A percentile compares a stretch with the other conserved stretches of the same genome.
Evolutionary conservation across 1,140 invertebrate genomes (phyloP).

Genomic region (Octopus bimaculoides): DNA sequence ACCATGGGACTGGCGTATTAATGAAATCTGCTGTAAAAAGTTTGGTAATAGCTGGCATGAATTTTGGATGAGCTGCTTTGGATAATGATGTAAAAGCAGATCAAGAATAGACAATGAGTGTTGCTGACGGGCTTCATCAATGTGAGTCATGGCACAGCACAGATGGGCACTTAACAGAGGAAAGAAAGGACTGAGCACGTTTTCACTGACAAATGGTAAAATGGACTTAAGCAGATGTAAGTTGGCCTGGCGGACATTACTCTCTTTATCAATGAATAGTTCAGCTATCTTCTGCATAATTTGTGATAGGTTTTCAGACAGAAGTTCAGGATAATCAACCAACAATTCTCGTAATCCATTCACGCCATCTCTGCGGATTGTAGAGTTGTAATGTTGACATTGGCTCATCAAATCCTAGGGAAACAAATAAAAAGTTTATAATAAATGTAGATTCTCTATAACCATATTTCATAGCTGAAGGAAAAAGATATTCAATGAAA

Average conservation of each 20-base stretch:
- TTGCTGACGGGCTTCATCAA: constrained; percentile 74
- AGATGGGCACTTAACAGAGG: constrained; percentile 74
- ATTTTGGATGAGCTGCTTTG: constrained; percentile 64
- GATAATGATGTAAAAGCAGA: constrained; percentile 63
- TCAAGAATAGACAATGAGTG: constrained; percentile 77
- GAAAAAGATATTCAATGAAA: too few relatives aligned
- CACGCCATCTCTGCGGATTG: constrained; percentile 69
- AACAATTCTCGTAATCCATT: constrained; percentile 72
- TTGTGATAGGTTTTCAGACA: constrained; percentile 66
- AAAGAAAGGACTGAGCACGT: constrained; percentile 67
- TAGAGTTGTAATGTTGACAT: constrained; percentile 75
- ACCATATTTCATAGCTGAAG: too few relatives aligned
- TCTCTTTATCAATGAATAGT: constrained; percentile 72
- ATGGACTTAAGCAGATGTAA: constrained; percentile 65
- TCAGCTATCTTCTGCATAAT: constrained; percentile 69
- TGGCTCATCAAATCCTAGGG: constrained; percentile 71
- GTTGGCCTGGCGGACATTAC: constrained; percentile 67
- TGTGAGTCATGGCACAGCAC: constrained; percentile 83
- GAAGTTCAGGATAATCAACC: constrained; percentile 57
- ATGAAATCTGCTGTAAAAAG: constrained; percentile 74
- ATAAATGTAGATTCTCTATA: too few relatives aligned
- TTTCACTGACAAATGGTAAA: constrained; percentile 58
- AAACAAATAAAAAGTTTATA: constrained; percentile 9
- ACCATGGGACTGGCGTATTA: constrained; percentile 22
- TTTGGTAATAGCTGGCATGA: constrained; percentile 71